Conservation (phyloP, 2,113 vertebrate genomes). For the Rhabdomys dilectus region DNA sequence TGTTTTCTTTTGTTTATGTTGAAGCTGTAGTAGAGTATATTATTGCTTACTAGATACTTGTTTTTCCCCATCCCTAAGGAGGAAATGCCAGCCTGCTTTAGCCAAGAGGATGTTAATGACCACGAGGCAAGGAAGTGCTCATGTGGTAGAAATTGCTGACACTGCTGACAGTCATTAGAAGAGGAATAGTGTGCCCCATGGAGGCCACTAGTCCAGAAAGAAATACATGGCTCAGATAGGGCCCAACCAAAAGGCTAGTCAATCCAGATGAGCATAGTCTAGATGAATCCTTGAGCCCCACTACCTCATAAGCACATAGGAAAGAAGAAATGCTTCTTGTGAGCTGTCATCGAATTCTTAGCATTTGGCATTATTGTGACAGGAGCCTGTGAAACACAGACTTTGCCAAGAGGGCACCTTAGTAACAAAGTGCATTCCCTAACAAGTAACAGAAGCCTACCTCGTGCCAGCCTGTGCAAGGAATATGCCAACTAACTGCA, state of each 20-base stretch:
- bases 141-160: not conserved
- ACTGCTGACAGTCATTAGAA: not conserved
- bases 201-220: conserved; percentile 3
- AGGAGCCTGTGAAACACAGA: not conserved
- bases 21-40: not conserved
- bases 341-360: not conserved
- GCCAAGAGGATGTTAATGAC: not conserved
- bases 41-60: not conserved
- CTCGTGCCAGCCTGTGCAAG: not conserved
- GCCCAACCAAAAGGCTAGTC: not conserved
- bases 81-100: not conserved
- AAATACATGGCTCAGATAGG: not conserved
- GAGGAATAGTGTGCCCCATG: not conserved
- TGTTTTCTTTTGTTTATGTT: conserved; percentile 41
- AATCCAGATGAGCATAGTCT: not conserved
- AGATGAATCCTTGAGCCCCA: not conserved
- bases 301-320: not conserved
- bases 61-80: not conserved
- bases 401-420: not conserved
- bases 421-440: not conserved
- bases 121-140: not conserved
- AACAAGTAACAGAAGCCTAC: conserved; percentile 38
- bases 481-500: not conserved
- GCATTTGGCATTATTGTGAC: not conserved
- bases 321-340: not conserved